Evolutionary conservation across 1,140 invertebrate species (phyloP).

Genomic region (Homalodisca vitripennis): DNA sequence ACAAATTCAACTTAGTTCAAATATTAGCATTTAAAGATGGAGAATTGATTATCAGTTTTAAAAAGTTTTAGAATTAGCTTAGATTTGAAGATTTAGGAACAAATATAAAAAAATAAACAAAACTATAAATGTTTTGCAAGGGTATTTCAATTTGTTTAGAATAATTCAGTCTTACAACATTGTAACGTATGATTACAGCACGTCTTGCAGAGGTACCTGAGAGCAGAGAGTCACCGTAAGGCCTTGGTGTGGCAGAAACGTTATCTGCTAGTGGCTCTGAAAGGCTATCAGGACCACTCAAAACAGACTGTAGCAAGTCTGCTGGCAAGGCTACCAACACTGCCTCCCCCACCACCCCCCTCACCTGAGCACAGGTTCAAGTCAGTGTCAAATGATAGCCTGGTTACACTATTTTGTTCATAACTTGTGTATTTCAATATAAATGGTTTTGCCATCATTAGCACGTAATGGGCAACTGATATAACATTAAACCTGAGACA

Average conservation of each 20-base stretch:
- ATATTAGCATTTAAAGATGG: too few species aligned
- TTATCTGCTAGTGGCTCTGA: constrained; percentile 70
- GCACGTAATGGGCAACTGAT: background rate
- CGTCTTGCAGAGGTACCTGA: constrained; percentile 33
- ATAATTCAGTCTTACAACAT: too few species aligned
- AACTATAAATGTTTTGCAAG: too few species aligned
- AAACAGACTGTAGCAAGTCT: constrained; percentile 40
- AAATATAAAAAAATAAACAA: too few species aligned
- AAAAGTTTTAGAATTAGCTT: too few species aligned
- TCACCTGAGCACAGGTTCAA: background rate
- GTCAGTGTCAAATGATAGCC: background rate
- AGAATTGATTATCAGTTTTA: too few species aligned
- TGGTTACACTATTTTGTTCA: background rate
- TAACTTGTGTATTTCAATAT: background rate
- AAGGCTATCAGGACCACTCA: constrained; percentile 58
- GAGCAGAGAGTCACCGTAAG: constrained; percentile 77
- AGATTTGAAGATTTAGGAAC: too few species aligned
- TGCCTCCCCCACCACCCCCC: background rate
- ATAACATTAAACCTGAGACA: background rate
- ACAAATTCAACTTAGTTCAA: too few species aligned
- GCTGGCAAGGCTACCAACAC: background rate
- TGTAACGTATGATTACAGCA: too few species aligned
- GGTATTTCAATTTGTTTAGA: too few species aligned
- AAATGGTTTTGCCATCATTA: background rate
- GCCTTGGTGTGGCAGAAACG: constrained; percentile 82